Base-by-base conservation (phyloP, 2,113 vertebrate species). In the Andinoacara biseriatus region DNA sequence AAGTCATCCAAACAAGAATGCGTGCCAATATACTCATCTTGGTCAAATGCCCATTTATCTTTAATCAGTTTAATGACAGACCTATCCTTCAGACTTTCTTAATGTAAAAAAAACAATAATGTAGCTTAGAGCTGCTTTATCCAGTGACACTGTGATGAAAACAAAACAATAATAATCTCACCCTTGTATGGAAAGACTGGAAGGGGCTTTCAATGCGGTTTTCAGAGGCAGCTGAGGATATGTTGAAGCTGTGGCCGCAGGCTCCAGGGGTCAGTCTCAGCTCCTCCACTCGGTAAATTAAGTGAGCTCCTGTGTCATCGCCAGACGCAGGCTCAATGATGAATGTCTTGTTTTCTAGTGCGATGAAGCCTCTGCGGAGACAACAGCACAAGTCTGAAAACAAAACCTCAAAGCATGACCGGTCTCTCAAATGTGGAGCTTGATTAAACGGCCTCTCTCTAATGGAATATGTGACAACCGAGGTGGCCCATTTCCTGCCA, bases 281-380 rank as follows among this genome's bases (percentile, higher is more conserved):
- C 20, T 95, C 93, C 78, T 97, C 95, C 35, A 94, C 96, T 78
- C 91, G 88, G 93, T 96, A 97, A 93, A 99, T 94, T 86, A 95
- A 94, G 94, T 98, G 97, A 31, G 91, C 84, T 43, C 94, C 81
- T 1, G 77, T 76, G 24, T 91, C 80, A 77, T 92, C 81, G 35
- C 93, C 95, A 78, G 93, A 89, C 87, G 91, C 62, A 0, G 98
- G 97, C 92, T 99, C 97, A 67, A 99, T 94, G 88, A 98, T 58
- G 84, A 97, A 97, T 83, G 95, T 96, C 93, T 90, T 96, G 93
- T 97, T 97, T 93, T 91, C 96, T 84, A 98, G 94, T 18, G 91
- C 90, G 85, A 99, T 95, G 91, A 99, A 95, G 86, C 98, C 98
- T 96, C 98, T 99, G 94, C 75, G 82, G 92, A 93, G 85, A 95